phyloP scores from a whole-genome alignment of 2,797 vertebrate genomes.

The Coreius guichenoti region DNA sequence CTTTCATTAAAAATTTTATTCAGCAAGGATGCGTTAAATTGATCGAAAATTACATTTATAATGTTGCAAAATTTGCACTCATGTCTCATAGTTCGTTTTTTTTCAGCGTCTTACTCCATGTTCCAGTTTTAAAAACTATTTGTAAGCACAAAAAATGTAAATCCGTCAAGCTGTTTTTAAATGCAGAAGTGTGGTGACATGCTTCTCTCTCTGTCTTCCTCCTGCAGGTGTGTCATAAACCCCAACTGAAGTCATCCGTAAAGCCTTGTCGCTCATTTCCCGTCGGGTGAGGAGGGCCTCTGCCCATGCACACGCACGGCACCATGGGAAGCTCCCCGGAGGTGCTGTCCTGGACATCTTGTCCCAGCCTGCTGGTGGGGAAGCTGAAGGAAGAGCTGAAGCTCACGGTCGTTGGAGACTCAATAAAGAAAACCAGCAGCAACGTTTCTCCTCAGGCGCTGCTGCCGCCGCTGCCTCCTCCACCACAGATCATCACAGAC shows the following conservation, averaged over 20 bases:
- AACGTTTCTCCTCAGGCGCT: constrained; percentile 59
- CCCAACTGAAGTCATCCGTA: constrained; percentile 64
- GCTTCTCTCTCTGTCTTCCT: constrained; percentile 5
- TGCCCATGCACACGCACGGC: constrained; percentile 86
- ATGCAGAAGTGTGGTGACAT: not conserved
- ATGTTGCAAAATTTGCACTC: not conserved
- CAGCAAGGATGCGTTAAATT: not conserved
- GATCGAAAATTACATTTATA: not conserved
- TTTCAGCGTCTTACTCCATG: not conserved
- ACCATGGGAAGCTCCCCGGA: constrained; percentile 96
- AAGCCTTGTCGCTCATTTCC: constrained; percentile 38
- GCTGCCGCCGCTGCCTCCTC: constrained; percentile 65
- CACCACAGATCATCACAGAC: constrained; percentile 81
- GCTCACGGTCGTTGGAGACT: constrained; percentile 77
- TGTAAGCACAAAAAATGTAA: not conserved
- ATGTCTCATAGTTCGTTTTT: not conserved
- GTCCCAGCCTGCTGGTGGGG: constrained; percentile 85
- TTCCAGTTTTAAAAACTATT: not conserved
- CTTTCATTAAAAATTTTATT: not conserved
- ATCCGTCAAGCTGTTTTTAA: not conserved
- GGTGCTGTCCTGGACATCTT: constrained; percentile 91
- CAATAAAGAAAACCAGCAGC: constrained; percentile 77
- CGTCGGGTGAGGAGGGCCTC: constrained; percentile 59
- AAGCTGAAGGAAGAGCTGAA: constrained; percentile 89
- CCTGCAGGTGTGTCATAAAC: constrained; percentile 72